Conservation (phyloP, 35 echinoderm and acorn worm genomes). For the Apostichopus japonicus region DNA sequence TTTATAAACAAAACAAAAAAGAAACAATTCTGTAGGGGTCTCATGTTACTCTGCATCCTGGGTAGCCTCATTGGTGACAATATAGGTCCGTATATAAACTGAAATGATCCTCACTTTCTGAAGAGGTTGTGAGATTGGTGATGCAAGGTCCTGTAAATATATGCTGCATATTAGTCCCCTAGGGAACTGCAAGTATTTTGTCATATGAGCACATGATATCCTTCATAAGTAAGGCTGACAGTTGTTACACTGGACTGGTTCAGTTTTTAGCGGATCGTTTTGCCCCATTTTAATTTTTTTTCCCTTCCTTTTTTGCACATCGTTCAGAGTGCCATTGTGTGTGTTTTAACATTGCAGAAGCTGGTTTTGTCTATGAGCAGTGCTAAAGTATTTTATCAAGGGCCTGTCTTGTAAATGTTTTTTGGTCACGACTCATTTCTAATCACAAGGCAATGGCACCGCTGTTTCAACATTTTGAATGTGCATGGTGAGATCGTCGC, state of each 20-base stretch:
- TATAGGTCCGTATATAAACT: too few species aligned
- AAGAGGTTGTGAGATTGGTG: neutral
- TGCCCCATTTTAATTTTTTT: neutral
- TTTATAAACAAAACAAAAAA: too few species aligned
- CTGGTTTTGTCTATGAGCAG: constrained; percentile 16
- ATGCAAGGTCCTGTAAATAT: neutral
- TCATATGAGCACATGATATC: too few species aligned
- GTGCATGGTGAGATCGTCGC: constrained; percentile 15
- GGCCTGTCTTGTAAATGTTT: neutral
- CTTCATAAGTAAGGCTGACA: too few species aligned
- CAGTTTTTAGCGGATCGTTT: neutral
- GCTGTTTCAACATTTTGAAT: constrained; percentile 14
- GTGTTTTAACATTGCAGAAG: constrained; percentile 43
- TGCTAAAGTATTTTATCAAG: neutral
- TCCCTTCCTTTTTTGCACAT: neutral
- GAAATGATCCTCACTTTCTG: too few species aligned
- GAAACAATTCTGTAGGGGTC: too few species aligned
- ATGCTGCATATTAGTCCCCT: neutral
- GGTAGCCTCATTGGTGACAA: too few species aligned
- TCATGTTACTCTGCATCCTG: too few species aligned
- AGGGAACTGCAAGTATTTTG: too few species aligned
- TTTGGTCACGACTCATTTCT: neutral
- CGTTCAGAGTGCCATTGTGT: constrained; percentile 48
- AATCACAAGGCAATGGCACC: neutral
- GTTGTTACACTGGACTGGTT: too few species aligned